Base-by-base conservation (phyloP, 1,140 invertebrate genomes). In the Daktulosphaira vitifoliae region DNA sequence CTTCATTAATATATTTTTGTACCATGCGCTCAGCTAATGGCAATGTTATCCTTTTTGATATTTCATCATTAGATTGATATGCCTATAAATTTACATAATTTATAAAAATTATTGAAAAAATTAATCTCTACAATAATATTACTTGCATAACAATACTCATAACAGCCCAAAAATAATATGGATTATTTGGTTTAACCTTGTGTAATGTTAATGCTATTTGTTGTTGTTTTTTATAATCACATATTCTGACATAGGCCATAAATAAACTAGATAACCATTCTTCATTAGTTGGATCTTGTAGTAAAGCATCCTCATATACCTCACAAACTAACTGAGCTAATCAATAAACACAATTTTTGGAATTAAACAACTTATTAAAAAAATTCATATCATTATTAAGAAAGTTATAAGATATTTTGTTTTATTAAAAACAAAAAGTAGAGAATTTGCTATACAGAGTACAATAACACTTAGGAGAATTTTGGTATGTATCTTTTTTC, bases 151-250 rank as follows among this genome's bases (percentile, higher is more conserved):
- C 86, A 72, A 94, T 84, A 74, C 92, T 96, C 87, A 96, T 96
- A 15, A 97, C 86, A 65, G 89, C 88, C 96, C 95, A 98, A 75
- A 96, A 96, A 74, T 95, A 96, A 76, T 98, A 98, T 0, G 92
- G 93, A 75, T 92, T 96, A 76, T 96, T 97, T 25, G 89, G 86
- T 73, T 86, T 87, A 26, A 90, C 76, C 78, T 93, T 96, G 73
- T 94, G 96, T 4, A 98, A 78, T 20, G 82, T 80, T 79, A 96
- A 82, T 1, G 95, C 95, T 8, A 87, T 85, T 66, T 87, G 81
- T 71, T 97, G 90, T 73, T 98, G 95, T 25, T 90, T 86, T 72
- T 91, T 90, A 71, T 90, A 94, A 76, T 97, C 87, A 8, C 84
- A 84, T 15, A 95, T 77, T 23, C 94, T 80, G 3, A 96, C 93